Percentiles rank a stretch among this genome's conserved stretches.
Evolutionary conservation across 2,888 invertebrate genomes (phyloP).

Genomic region (Ormyrus nitidulus): DNA sequence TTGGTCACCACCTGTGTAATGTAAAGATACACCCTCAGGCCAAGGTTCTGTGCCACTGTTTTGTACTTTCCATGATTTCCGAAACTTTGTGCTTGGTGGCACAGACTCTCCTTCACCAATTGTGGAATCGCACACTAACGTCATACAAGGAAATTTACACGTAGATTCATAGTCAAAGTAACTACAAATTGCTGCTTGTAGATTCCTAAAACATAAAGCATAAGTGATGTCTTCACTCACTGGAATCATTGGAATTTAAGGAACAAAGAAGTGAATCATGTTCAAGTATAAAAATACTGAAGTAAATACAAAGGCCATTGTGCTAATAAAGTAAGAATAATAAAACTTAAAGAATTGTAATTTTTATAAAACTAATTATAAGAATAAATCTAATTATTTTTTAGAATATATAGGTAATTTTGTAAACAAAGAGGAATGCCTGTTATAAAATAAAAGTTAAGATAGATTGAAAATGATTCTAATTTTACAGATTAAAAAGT

Average conservation of each 20-base stretch:
- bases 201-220: slow-evolving; percentile 83
- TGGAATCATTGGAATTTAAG: neutral
- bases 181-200: slow-evolving; percentile 96
- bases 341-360: neutral
- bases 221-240: neutral
- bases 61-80: slow-evolving; percentile 91
- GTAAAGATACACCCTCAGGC: slow-evolving; percentile 90
- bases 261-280: slow-evolving; percentile 11
- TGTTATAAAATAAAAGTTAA: too few relatives aligned
- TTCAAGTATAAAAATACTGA: neutral
- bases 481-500: too few relatives aligned
- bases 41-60: slow-evolving; percentile 92
- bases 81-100: slow-evolving; percentile 84
- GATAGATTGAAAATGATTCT: too few relatives aligned
- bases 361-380: neutral
- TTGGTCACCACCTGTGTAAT: slow-evolving; percentile 83
- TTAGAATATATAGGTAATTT: neutral
- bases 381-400: too few relatives aligned
- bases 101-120: slow-evolving; percentile 87
- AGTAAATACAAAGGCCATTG: neutral
- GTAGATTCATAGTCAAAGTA: slow-evolving; percentile 92
- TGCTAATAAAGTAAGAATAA: neutral
- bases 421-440: neutral
- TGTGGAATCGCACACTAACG: slow-evolving; percentile 84
- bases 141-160: slow-evolving; percentile 86